Percentiles rank a stretch among this genome's conserved stretches.
Conservation (phyloP, 1,140 invertebrate species). For the Plectrocnemia conspersa region DNA sequence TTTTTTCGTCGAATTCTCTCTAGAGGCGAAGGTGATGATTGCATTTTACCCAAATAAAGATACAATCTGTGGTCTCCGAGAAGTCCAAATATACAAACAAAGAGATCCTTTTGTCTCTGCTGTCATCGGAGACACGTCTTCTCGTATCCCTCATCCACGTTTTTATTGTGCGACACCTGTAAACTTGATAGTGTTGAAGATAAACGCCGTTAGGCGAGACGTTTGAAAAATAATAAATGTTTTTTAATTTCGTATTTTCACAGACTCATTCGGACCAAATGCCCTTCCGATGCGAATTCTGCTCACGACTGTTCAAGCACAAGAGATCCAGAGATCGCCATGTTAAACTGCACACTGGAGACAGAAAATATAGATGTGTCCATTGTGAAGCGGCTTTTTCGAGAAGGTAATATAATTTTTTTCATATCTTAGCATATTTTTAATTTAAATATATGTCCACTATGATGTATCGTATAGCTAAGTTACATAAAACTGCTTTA, state of each 20-base stretch:
- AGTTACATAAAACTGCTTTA: no score
- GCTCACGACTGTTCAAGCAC: constrained; percentile 88
- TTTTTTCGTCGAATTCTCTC: no score
- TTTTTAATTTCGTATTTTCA: constrained; percentile 39
- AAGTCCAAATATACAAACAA: no score
- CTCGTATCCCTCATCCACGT: not conserved
- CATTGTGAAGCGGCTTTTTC: constrained; percentile 91
- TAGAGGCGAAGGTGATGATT: no score
- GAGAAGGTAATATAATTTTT: constrained; percentile 66
- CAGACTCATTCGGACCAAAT: constrained; percentile 85
- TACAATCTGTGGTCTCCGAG: no score
- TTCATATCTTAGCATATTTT: no score
- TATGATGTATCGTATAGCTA: no score
- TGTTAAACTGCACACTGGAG: constrained; percentile 91
- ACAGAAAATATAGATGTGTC: constrained; percentile 87
- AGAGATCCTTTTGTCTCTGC: no score
- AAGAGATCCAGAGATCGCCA: constrained; percentile 91
- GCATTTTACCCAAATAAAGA: no score
- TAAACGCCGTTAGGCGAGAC: not conserved
- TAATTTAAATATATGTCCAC: no score
- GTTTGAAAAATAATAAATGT: constrained; percentile 4
- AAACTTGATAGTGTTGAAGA: not conserved
- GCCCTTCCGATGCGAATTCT: constrained; percentile 86
- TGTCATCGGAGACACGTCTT: not conserved
- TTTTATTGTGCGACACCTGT: not conserved